phyloP scores from a whole-genome alignment of 1,140 invertebrate species.

The Drosophila miranda region DNA sequence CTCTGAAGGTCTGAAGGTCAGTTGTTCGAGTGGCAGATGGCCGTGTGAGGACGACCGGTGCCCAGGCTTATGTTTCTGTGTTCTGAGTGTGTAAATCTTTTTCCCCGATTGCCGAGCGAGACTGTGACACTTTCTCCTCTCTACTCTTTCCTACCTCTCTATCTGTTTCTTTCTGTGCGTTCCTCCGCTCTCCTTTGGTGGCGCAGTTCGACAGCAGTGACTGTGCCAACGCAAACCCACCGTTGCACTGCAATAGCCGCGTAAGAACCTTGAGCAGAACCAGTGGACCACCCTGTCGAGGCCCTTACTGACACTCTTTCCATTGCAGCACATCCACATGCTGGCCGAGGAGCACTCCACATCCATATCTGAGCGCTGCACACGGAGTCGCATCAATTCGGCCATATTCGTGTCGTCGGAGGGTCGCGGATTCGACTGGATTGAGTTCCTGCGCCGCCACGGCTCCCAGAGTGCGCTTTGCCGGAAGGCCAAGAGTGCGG shows the following conservation, averaged over 20 bases:
- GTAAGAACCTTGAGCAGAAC: constrained; percentile 55
- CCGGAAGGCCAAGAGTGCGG: constrained; percentile 89
- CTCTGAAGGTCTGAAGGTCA: not conserved
- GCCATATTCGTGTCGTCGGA: constrained; percentile 89
- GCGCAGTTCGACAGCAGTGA: constrained; percentile 81
- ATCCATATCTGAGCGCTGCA: constrained; percentile 83
- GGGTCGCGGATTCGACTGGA: constrained; percentile 88
- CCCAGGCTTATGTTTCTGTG: constrained; percentile 31
- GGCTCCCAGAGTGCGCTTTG: constrained; percentile 90
- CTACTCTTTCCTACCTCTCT: constrained; percentile 49
- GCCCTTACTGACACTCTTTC: constrained; percentile 24
- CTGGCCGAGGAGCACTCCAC: constrained; percentile 80
- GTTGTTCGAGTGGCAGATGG: constrained; percentile 13
- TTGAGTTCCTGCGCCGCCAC: constrained; percentile 89
- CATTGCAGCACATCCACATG: constrained; percentile 86
- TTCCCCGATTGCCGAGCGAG: constrained; percentile 9
- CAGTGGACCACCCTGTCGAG: constrained; percentile 10
- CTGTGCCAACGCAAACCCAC: constrained; percentile 80
- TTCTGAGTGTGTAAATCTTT: constrained; percentile 15
- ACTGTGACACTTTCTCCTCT: constrained; percentile 44
- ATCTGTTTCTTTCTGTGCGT: constrained; percentile 35
- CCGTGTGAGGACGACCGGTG: constrained; percentile 6
- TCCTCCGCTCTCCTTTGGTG: constrained; percentile 16
- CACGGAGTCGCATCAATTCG: constrained; percentile 89
- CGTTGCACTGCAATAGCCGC: constrained; percentile 79